A percentile compares a stretch with the other conserved stretches of the same genome.
Conservation (phyloP, 2,113 vertebrate genomes). For the Origma solitaria region DNA sequence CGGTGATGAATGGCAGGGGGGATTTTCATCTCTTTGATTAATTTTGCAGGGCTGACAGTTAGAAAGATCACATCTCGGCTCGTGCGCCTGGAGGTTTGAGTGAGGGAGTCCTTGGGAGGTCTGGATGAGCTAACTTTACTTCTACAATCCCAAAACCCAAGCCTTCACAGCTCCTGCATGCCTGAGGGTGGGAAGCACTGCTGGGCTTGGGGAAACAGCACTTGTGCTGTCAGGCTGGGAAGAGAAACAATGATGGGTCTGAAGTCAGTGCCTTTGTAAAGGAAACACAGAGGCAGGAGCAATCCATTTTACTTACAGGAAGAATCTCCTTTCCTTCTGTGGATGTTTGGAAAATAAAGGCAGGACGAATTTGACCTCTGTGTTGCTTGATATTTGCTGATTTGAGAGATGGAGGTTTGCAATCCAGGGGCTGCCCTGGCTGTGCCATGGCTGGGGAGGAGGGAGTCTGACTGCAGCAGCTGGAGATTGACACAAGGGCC, state of each 20-base stretch:
- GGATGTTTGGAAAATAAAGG: background rate
- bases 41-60: background rate
- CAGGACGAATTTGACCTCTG: background rate
- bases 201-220: background rate
- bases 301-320: background rate
- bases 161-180: background rate
- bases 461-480: background rate
- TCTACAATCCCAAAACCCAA: background rate
- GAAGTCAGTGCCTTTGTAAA: background rate
- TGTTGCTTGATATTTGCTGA: background rate
- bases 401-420: background rate
- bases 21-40: slow-evolving; percentile 39
- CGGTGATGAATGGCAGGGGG: background rate
- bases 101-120: background rate
- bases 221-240: background rate
- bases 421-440: background rate
- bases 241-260: background rate
- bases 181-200: background rate
- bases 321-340: background rate
- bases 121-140: background rate
- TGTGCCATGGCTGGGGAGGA: background rate
- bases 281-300: background rate
- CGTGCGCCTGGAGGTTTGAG: rapidly evolving
- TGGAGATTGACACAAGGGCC: rapidly evolving
- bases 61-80: background rate